A percentile compares a stretch with the other conserved stretches of the same genome.
These are phyloP conservation scores for Lamprotornis superbus DNA, from an alignment of 2,113 vertebrate species.

Conservation along the genomic window DNA sequence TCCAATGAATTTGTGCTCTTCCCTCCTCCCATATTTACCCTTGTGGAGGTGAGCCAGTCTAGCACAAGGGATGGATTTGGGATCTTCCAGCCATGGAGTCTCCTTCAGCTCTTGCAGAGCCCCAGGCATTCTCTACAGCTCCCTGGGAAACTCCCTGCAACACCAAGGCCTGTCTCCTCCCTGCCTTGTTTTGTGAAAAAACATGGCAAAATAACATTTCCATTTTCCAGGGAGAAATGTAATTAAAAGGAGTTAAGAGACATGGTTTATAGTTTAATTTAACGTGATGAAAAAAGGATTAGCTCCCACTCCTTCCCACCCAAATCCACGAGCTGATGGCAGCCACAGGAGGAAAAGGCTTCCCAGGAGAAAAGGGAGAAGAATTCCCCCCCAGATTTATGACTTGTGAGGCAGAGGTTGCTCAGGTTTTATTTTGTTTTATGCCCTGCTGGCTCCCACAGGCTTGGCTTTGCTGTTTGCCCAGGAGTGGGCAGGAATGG, in stretches of 20 bases:
- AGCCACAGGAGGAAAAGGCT: background rate
- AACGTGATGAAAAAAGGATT: constrained; percentile 42
- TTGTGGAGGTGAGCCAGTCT: background rate
- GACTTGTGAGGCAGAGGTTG: background rate
- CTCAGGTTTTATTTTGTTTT: background rate
- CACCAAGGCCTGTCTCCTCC: background rate
- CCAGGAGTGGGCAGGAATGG: background rate
- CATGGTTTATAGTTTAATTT: constrained; percentile 49
- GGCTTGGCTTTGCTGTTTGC: background rate
- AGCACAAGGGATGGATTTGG: fast-evolving
- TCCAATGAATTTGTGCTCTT: background rate
- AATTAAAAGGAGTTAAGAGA: constrained; percentile 44
- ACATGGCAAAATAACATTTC: background rate
- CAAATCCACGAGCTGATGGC: background rate
- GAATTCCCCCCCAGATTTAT: constrained; percentile 7
- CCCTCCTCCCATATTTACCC: background rate
- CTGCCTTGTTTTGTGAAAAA: background rate
- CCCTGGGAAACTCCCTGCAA: background rate
- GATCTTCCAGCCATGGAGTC: background rate
- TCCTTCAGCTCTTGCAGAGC: background rate
- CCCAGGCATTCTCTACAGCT: background rate
- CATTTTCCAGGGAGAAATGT: background rate
- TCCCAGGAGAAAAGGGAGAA: background rate
- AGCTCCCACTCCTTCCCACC: background rate
- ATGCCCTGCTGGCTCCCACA: background rate